Base-by-base conservation (phyloP, 1,140 invertebrate species). In the Apocrypta bakeri region DNA sequence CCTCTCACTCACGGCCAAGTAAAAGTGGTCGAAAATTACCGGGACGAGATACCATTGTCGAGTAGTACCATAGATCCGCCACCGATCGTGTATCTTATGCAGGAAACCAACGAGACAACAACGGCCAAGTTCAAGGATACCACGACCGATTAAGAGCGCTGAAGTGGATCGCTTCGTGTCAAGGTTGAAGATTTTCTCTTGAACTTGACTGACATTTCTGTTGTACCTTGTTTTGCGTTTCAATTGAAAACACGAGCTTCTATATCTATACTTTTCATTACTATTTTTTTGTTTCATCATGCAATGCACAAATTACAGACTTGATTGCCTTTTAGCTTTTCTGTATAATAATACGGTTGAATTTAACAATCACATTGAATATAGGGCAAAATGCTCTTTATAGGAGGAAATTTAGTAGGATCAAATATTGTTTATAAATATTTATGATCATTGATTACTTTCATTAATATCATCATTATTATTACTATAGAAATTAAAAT, bases 1-100 rank as follows among this genome's bases (percentile, higher is more conserved):
- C 71, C 80, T 82, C 76, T 82, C 73, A 82, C 73, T 82, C 9
- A 21, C 14, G 56, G 17, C 69, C 24, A 81, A 81, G 80, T 81
- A 81, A 81, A 76, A 81, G 80, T 81, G 63, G 37, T 29, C 63
- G 63, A 48, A 80, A 80, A 72, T 73, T 73, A 73, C 29, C 9
- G n/a, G 11, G 21, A 61, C n/a, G 14, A 64, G 74, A 42, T 73
- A 42, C 24, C n/a, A 17, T 21, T 40, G 2, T 14, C 21, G 14
- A 27, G 64, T n/a, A 31, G 64, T 17, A 66, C 27, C 40, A 31
- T 25, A 6, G 48, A 56, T 56, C 48, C 24, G 6, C 42, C 14
- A 11, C 68, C 29, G 29, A 4, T 56, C 27, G 76, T 64, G 40
- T 72, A 71, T 31, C 72, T 74, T 9, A 27, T 31, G 73, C 25